phyloP scores from a whole-genome alignment of 2,113 vertebrate species.

The Anseranas semipalmata region DNA sequence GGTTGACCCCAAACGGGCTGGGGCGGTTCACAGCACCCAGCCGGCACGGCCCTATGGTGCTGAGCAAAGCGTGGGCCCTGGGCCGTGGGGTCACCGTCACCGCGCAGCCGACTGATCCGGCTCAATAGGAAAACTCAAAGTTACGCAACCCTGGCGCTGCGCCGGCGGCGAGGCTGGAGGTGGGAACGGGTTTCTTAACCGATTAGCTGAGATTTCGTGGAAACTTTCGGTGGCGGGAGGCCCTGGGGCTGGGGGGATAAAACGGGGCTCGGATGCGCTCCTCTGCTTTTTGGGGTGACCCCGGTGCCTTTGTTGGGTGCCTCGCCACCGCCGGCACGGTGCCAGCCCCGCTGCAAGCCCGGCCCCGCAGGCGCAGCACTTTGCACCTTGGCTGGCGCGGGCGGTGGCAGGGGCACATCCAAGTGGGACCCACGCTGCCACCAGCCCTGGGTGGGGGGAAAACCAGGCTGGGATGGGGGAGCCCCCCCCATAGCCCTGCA shows the following conservation, averaged over 20 bases:
- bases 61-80: accelerated
- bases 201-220: background rate
- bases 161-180: background rate
- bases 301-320: background rate
- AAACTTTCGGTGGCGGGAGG: background rate
- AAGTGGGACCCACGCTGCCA: background rate
- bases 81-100: background rate
- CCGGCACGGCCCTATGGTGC: accelerated
- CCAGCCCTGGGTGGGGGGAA: background rate
- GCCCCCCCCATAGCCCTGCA: background rate
- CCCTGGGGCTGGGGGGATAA: background rate
- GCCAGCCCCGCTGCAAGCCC: background rate
- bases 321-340: accelerated
- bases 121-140: background rate
- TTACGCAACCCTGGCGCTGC: background rate
- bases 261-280: background rate
- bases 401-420: background rate
- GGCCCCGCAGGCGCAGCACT: background rate
- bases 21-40: accelerated
- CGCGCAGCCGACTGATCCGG: too few relatives aligned
- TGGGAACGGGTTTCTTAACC: background rate
- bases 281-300: background rate
- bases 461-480: background rate
- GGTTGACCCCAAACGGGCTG: accelerated
- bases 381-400: constrained; percentile 27